These are phyloP conservation scores for Cyclophora albipunctata DNA, from an alignment of 2,888 invertebrate species.

Conservation along the genomic window DNA sequence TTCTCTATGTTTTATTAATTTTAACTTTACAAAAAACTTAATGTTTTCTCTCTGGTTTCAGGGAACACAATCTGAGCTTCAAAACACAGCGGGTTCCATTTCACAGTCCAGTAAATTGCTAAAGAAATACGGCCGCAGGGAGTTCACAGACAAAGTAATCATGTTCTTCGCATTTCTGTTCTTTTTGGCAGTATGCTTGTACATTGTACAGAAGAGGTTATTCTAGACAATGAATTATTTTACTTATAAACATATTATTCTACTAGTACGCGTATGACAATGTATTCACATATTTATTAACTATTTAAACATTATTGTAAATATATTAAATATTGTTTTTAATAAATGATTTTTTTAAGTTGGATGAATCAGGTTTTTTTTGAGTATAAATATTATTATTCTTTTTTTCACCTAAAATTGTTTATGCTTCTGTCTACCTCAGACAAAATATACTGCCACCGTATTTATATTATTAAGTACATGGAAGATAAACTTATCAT, in stretches of 20 bases:
- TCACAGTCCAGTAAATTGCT: conserved; percentile 92
- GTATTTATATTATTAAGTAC: too few species aligned
- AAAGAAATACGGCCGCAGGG: conserved; percentile 94
- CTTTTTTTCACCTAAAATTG: too few species aligned
- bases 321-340: conserved; percentile 1
- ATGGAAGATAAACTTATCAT: too few species aligned
- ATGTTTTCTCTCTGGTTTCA: conserved; percentile 19
- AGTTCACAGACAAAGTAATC: conserved; percentile 95
- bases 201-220: conserved; percentile 92
- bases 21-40: too few species aligned
- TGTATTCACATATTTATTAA: too few species aligned
- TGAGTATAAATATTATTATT: too few species aligned
- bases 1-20: too few species aligned
- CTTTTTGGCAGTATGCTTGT: conserved; percentile 92
- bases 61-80: conserved; percentile 87
- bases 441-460: too few species aligned
- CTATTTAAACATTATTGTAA: background rate
- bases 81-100: conserved; percentile 90
- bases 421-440: too few species aligned
- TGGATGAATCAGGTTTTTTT: too few species aligned
- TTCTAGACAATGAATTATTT: conserved; percentile 62
- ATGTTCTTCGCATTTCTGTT: conserved; percentile 90
- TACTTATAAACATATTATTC: too few species aligned
- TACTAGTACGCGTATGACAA: too few species aligned
- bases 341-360: background rate